These are phyloP conservation scores for Ptilorrhoa leucosticta DNA, from an alignment of 2,113 vertebrate species.

Conservation along the genomic window DNA sequence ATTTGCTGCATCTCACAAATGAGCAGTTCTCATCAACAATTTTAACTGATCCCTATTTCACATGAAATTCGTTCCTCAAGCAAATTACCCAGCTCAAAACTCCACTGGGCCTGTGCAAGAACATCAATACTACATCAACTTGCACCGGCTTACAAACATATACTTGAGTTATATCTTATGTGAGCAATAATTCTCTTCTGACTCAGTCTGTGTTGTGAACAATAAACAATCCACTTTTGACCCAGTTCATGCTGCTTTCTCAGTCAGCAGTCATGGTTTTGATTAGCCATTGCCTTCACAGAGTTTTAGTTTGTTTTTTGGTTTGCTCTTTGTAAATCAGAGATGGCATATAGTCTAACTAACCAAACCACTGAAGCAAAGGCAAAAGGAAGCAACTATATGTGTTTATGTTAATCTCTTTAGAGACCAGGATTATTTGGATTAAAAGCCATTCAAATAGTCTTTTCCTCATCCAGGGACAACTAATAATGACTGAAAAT, in stretches of 20 bases:
- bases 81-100: background rate
- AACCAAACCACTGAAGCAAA: background rate
- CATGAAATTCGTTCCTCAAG: background rate
- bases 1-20: background rate
- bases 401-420: slow-evolving; percentile 23
- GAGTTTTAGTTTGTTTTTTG: background rate
- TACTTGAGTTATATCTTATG: background rate
- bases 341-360: background rate
- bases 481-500: slow-evolving; percentile 41
- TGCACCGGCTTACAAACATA: background rate
- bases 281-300: background rate
- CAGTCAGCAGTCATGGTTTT: background rate
- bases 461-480: slow-evolving; percentile 10
- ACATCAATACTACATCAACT: background rate
- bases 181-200: background rate
- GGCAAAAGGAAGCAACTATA: background rate
- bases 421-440: slow-evolving; percentile 59
- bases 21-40: background rate
- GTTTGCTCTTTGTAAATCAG: background rate
- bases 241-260: background rate
- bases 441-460: slow-evolving; percentile 33
- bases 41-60: background rate
- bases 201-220: background rate
- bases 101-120: background rate
- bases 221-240: background rate